Evolutionary conservation across 1,140 invertebrate genomes (phyloP), one percentile per base, ranked within the genome.

Genomic region (Megathymus violae): DNA sequence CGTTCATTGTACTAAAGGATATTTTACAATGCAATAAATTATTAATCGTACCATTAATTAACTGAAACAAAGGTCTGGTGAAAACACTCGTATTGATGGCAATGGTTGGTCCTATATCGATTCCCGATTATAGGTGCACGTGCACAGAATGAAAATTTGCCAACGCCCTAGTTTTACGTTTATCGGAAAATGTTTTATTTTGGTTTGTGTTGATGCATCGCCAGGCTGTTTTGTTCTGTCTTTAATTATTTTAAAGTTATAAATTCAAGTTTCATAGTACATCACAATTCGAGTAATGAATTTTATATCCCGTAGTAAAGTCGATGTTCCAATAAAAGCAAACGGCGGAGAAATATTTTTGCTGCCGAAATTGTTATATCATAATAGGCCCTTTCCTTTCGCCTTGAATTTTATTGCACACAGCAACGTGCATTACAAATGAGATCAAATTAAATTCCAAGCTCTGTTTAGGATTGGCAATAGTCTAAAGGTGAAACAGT

Each of bases 121-220:
- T 66, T 62, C 67, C 47, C 17, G 62, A 64, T 67, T 74, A 74
- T 59, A 60, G 56, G 61, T 15, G 60, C 51, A 74, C 71, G 71
- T 74, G 71, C 62, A 64, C 52, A 46, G 68, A 65, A 69, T 67
- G 50, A 60, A 56, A 64, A 68, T 60, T 43, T 22, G 27, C 27
- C 40, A 25, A 19, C 0, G 4, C 17, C 43, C 43, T 22, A 6
- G 43, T 46, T 46, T 11, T 22, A 46, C n/a, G 17, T 11, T 25
- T 11, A 46, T 31, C 27, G 27, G 4, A 31, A 31, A 31, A 31
- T 31, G 9, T 31, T 31, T 4, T 31, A 7, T n/a, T n/a, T 31
- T 31, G 9, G 27, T 31, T 31, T 6, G 22, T 31, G 27, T 31
- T 31, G 7, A n/a, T n/a, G n/a, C n/a, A n/a, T n/a, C 27, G 27